Evolutionary conservation across 2,797 vertebrate genomes (phyloP), one percentile per base, ranked within the genome.

Genomic region (Echeneis naucrates): DNA sequence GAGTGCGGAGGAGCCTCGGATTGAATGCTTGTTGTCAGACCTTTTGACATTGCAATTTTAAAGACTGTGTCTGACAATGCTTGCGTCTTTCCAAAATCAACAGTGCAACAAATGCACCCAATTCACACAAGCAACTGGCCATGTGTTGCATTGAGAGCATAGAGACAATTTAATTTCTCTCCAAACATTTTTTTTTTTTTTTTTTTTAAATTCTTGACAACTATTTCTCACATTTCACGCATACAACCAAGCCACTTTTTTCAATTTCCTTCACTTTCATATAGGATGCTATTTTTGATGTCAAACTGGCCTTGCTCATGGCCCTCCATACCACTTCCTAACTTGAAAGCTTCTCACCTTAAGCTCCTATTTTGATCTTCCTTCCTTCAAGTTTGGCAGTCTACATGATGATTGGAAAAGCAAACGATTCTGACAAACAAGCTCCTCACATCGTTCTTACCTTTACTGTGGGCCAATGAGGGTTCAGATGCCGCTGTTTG

Each of bases 401-500:
- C 55, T 81, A 53, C 30, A 67, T 72, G 74, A 72, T 77, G 82
- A 84, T 82, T 72, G 87, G 67, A 80, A 86, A 85, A 87, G 37
- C 61, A 85, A 81, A 84, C 32, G 75, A 67, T 75, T 73, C 51
- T 47, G 75, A 83, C 78, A 60, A 61, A 75, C 76, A 65, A 58
- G 17, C 32, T 32, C 60, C 37, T 57, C 12, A 30, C 9, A 2
- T 54, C 0, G 71, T 27, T 60, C 85, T 37, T 88, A 93, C 92
- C 92, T 88, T 81, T 75, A 33, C 85, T 81, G 72, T 82, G 53
- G 78, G 71, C 91, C 90, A 78, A 88, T 83, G 76, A 80, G 78
- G 84, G 53, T 90, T 91, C 47, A 77, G 85, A 84, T 87, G 87
- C 67, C 38, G 70, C 63, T 47, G 83, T 60, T 59, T 70, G 77